These are phyloP conservation scores for Drosophila burlai DNA, from an alignment of 1,140 invertebrate genomes.

Conservation along the genomic window DNA sequence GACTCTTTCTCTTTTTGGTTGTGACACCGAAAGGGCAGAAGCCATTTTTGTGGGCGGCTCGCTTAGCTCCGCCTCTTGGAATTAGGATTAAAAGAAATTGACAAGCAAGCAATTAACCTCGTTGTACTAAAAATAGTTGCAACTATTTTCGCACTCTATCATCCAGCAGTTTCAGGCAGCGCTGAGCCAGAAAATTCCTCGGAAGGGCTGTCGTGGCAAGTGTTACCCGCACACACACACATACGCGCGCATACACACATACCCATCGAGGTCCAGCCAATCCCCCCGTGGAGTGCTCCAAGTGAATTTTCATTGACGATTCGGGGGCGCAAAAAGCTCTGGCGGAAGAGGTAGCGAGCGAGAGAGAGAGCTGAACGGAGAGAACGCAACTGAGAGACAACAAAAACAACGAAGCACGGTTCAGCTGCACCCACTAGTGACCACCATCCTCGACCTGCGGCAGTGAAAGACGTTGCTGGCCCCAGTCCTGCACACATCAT, in stretches of 20 bases:
- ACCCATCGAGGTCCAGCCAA: constrained; percentile 52
- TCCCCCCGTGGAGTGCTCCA: constrained; percentile 37
- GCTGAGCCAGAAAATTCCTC: constrained; percentile 71
- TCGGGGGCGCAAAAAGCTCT: constrained; percentile 64
- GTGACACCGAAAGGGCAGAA: constrained; percentile 21
- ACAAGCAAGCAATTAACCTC: constrained; percentile 9
- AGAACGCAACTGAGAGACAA: constrained; percentile 51
- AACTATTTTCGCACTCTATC: constrained; percentile 71
- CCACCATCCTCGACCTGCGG: constrained; percentile 39
- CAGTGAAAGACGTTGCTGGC: constrained; percentile 54
- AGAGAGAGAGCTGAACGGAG: constrained; percentile 18
- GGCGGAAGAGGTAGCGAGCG: constrained; percentile 24
- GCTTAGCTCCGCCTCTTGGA: background rate
- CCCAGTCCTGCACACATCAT: constrained; percentile 69
- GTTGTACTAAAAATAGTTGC: constrained; percentile 67
- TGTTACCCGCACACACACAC: constrained; percentile 70
- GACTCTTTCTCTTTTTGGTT: background rate
- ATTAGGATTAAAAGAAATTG: constrained; percentile 1
- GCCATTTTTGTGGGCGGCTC: constrained; percentile 3
- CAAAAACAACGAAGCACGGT: constrained; percentile 78
- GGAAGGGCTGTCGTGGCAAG: constrained; percentile 79
- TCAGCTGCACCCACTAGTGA: constrained; percentile 63
- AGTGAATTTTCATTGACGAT: constrained; percentile 77
- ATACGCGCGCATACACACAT: constrained; percentile 32
- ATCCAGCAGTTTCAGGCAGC: constrained; percentile 47